Base-by-base conservation (phyloP, 2,888 invertebrate genomes). In the Pachymerium ferrugineum region DNA sequence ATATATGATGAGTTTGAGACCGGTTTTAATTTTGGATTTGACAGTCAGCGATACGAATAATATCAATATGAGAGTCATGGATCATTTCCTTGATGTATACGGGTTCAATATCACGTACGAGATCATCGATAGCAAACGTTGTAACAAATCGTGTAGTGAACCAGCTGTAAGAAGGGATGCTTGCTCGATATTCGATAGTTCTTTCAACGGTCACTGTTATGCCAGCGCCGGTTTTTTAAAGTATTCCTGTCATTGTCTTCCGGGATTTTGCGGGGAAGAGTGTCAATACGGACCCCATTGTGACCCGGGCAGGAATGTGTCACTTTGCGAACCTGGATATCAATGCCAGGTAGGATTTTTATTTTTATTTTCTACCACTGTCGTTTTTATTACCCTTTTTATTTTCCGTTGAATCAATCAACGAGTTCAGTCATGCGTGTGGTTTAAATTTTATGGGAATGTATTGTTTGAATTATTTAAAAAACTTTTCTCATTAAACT, bases 81-180 rank as follows among this genome's bases (percentile, higher is more conserved):
- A 91, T 80, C 89, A 90, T 74, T 86, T 95, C 33, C 85, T 94
- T 75, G 90, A 93, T 76, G 92, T 94, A 42, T 94, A 90, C 81
- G 95, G 95, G 14, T 94, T 96, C 85, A 95, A 96, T 84, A 89
- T 94, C 79, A 95, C 94, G 28, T 95, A 94, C 81, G 92, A 94
- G 80, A 89, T 94, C 78, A 85, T 87, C 28, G 86, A 87, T 78
- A 79, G 82, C 0, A 76, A 75, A 62, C 75, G 75, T 16, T 16
- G 47, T 3, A n/a, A n/a, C n/a, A n/a, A n/a, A n/a, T n/a, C n/a
- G n/a, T n/a, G n/a, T n/a, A n/a, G n/a, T n/a, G n/a, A n/a, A n/a
- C n/a, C n/a, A n/a, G 47, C 47, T 5, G 74, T 78, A 19, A 73
- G 78, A 3, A 78, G 79, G 38, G 77, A 79, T 47, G 78, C 79